phyloP scores from a whole-genome alignment of 2,888 invertebrate species.

The Amphipyra berbera region DNA sequence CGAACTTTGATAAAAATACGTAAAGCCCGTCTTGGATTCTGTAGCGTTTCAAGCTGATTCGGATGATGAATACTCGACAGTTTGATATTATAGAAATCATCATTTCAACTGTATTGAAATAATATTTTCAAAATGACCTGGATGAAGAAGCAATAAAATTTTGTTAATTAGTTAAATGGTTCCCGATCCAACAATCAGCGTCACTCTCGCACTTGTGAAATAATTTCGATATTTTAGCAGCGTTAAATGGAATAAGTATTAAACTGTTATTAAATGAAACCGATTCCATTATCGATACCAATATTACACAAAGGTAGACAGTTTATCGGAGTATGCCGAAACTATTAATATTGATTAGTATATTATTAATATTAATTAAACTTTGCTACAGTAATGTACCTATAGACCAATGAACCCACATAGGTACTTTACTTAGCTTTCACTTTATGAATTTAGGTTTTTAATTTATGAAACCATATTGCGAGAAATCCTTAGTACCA shows the following conservation, averaged over 20 bases:
- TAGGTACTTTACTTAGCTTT: too few species aligned
- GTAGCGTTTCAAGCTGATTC: background rate
- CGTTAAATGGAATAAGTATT: background rate
- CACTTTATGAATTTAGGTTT: too few species aligned
- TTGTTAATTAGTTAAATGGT: constrained; percentile 19
- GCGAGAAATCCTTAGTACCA: too few species aligned
- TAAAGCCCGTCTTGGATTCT: background rate
- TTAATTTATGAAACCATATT: too few species aligned
- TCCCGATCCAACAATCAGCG: constrained; percentile 3
- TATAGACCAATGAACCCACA: too few species aligned
- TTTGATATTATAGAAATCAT: background rate
- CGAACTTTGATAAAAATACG: constrained; percentile 17
- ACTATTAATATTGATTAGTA: too few species aligned
- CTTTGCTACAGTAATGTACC: too few species aligned
- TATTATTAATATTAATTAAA: too few species aligned
- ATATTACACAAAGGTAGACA: background rate
- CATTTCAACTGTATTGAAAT: background rate
- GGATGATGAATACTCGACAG: background rate
- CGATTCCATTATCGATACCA: background rate
- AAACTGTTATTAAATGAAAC: background rate
- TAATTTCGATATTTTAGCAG: constrained; percentile 10
- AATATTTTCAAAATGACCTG: constrained; percentile 12
- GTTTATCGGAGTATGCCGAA: too few species aligned
- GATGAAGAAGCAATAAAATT: background rate
- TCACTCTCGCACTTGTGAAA: background rate